Percentiles rank a stretch among this genome's conserved stretches.
These are phyloP conservation scores for Perognathus longimembris DNA, from an alignment of 2,113 vertebrate species.

Conservation along the genomic window DNA sequence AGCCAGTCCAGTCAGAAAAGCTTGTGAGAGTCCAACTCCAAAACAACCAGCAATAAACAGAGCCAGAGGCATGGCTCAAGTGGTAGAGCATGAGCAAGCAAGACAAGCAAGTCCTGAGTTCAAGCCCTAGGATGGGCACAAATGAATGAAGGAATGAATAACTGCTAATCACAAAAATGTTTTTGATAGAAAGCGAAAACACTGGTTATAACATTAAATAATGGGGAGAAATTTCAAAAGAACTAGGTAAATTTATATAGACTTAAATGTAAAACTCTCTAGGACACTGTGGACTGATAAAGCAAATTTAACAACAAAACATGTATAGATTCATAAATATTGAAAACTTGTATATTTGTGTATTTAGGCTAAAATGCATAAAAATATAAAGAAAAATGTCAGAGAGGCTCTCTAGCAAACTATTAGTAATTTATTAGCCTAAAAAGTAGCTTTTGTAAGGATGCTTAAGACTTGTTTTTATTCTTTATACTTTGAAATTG, in stretches of 20 bases:
- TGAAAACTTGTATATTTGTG: background rate
- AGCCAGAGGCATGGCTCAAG: too few species aligned
- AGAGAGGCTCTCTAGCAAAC: background rate
- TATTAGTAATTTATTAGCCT: background rate
- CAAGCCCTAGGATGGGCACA: too few species aligned
- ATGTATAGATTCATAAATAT: background rate
- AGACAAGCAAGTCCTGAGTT: too few species aligned
- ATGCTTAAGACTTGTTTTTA: background rate
- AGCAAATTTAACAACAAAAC: background rate
- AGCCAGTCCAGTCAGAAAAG: too few species aligned
- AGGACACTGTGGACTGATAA: background rate
- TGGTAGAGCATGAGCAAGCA: too few species aligned
- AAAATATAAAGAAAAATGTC: background rate
- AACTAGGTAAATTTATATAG: background rate
- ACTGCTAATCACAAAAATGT: conserved; percentile 7
- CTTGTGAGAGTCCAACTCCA: too few species aligned
- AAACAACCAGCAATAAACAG: too few species aligned
- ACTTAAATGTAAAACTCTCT: conserved; percentile 17
- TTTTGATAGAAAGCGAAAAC: conserved; percentile 51
- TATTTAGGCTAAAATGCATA: background rate
- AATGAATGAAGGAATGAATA: too few species aligned
- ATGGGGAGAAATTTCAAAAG: background rate
- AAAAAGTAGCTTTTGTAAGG: background rate
- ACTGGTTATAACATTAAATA: background rate
- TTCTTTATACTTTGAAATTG: background rate